phyloP scores from a whole-genome alignment of 1,140 invertebrate genomes.

The Brachionus rotundiformis region DNA sequence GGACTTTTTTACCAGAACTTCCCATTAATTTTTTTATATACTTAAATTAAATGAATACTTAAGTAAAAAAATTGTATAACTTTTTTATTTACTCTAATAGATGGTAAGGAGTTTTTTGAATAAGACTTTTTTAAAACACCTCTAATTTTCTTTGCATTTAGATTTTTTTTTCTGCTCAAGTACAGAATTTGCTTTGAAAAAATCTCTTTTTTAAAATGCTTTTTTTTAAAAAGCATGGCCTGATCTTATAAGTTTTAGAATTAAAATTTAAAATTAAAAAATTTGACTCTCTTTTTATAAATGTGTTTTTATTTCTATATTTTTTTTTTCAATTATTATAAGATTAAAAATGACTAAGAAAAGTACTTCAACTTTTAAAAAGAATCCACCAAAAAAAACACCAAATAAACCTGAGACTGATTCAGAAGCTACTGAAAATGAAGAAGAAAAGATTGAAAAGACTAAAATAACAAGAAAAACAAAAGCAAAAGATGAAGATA shows the following conservation, averaged over 20 bases:
- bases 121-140: constrained; percentile 12
- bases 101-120: constrained; percentile 26
- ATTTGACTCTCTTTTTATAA: no score
- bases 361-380: no score
- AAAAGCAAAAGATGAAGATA: not conserved
- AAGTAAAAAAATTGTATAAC: not conserved
- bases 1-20: not conserved
- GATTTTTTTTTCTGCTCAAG: not conserved
- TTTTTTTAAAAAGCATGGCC: not conserved
- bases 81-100: not conserved
- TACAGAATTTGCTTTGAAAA: not conserved
- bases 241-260: no score
- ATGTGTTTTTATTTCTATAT: no score
- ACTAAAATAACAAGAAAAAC: not conserved
- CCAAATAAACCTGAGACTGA: no score
- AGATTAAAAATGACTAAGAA: no score
- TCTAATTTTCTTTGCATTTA: not conserved
- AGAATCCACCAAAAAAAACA: no score
- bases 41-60: not conserved
- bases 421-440: no score
- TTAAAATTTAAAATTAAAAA: no score
- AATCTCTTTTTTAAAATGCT: not conserved
- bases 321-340: no score
- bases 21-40: not conserved
- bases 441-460: not conserved